Evolutionary conservation across 2,113 vertebrate species (phyloP), one percentile per base, ranked within the genome.

Genomic region (Ramphastos sulfuratus): DNA sequence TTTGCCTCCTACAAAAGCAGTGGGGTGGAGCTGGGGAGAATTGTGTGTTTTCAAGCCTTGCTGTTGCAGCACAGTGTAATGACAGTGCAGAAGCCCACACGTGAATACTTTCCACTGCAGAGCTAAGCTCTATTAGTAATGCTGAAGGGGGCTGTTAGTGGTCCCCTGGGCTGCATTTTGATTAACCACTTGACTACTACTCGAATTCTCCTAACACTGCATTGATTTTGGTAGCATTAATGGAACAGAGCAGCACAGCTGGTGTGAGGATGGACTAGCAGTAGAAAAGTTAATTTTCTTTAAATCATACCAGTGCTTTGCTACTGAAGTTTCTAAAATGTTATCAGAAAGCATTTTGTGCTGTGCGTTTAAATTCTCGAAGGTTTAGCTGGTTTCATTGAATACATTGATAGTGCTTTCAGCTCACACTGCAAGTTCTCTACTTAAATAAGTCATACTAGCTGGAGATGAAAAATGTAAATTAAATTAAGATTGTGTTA

Each of bases 181-280:
- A 95, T 96, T 87, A 96, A 94, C 67, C 65, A 87, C 86, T 93
- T 92, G 76, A 84, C 82, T 94, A 56, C 89, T 93, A 12, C 75
- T 92, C 94, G 88, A 95, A 87, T 91, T 93, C 74, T 94, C 50
- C 89, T 73, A 95, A 67, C 70, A 31, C 86, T 74, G 76, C 76
- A 93, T 94, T 94, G 87, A 94, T 96, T 93, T 96, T 82, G n/a
- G 84, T 78, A 46, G 61, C 6, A 2, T 66, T 96, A 96, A 92
- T 96, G 76, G 75, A 91, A 89, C 72, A 56, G 59, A 91, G 91
- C 76, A 96, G 91, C 71, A 75, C 83, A 95, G 92, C 89, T 93
- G 81, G 61, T 93, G 60, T 87, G 84, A 90, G 89, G 87, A 77
- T 74, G 89, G 90, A 66, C 93, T 60, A 83, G 87, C 69, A 84